These are phyloP conservation scores for Athene noctua DNA, from an alignment of 2,113 vertebrate genomes.

Conservation along the genomic window DNA sequence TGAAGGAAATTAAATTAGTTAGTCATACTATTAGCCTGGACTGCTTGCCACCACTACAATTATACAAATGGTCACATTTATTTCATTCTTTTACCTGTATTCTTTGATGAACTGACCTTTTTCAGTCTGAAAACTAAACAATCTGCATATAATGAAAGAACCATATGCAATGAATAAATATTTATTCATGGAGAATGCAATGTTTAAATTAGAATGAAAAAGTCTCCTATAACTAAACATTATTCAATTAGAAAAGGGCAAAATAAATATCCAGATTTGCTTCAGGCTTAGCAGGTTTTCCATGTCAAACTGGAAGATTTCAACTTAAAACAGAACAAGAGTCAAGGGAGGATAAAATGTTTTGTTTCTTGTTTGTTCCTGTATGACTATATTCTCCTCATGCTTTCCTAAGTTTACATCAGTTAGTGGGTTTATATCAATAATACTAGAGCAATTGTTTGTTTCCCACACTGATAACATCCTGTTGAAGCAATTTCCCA, in stretches of 20 bases:
- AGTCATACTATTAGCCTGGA: background rate
- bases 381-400: background rate
- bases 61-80: background rate
- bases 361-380: background rate
- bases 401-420: background rate
- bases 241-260: slow-evolving; percentile 27
- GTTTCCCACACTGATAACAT: background rate
- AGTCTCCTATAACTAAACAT: slow-evolving; percentile 26
- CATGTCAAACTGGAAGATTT: background rate
- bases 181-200: slow-evolving; percentile 34
- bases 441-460: background rate
- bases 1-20: background rate
- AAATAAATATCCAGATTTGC: slow-evolving; percentile 37
- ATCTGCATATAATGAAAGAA: slow-evolving; percentile 11
- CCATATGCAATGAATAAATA: slow-evolving; percentile 39
- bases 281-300: background rate
- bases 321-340: background rate
- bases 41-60: background rate
- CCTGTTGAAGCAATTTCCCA: background rate
- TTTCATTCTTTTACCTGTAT: slow-evolving; percentile 2
- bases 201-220: slow-evolving; percentile 40
- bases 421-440: background rate
- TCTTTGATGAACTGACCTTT: slow-evolving; percentile 6
- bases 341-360: background rate
- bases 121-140: slow-evolving; percentile 2